Base-by-base conservation (phyloP, 2,888 invertebrate species). In the Falcaria lacertinaria region DNA sequence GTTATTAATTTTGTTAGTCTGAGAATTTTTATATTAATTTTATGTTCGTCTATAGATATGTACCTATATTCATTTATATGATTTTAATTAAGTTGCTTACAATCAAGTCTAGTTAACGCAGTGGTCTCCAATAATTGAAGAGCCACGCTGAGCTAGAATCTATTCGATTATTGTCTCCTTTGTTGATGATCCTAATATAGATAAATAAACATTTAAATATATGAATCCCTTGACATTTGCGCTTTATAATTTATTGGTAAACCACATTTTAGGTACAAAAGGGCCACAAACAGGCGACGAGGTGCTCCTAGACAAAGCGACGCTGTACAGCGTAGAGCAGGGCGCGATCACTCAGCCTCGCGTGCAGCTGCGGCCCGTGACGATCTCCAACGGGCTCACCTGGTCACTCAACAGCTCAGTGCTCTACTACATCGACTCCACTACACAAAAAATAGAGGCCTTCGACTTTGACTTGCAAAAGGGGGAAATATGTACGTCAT, bases 401-500 rank as follows among this genome's bases (percentile, higher is more conserved):
- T 96, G 95, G 94, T 91, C 92, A 5, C 74, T 80, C 7, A 93
- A 94, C 56, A 92, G 93, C 60, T 79, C 90, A 16, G 90, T 90
- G 34, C 81, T 96, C 74, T 96, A 93, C 74, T 96, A 93, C 71
- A 92, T 94, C 25, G 96, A 96, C 75, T 93, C 94, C 0, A 80
- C 91, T 0, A 92, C 93, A 0, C 75, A 89, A 44, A 90, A 91
- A 60, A 80, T 96, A 0, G 92, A 90, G 43, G 92, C 91, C 1
- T 96, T 92, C 61, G 93, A 95, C 69, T 96, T 88, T 61, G 90
- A 95, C 57, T 52, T 65, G 4, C 46, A 53, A 3, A 72, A 44
- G 40, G 85, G 82, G 33, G 69, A 74, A 1, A 58, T 83, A 46
- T 68, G 80, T 86, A 61, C 50, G 80, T 61, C 42, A 34, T 22